Evolutionary conservation across 2,888 invertebrate genomes (phyloP), one percentile per base, ranked within the genome.

Genomic region (Automeris io): DNA sequence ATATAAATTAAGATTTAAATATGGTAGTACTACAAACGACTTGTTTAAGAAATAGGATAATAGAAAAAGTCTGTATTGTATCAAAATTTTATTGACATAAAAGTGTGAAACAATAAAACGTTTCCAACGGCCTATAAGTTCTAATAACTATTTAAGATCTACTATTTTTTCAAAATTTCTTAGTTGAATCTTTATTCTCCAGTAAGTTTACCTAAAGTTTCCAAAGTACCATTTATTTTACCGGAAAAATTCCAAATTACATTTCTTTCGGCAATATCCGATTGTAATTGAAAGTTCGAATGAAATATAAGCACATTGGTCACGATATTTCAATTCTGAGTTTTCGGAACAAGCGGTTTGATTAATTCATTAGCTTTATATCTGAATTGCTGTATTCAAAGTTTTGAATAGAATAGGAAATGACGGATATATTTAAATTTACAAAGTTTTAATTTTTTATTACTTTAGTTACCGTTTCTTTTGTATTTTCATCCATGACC

Each of bases 141-240:
- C 38, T 36, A 35, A 40, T 51, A 43, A 42, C 40, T 39, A 33
- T 42, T 33, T 47, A 52, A 50, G 47, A 37, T 49, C 51, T 37
- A 40, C 42, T 46, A 54, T 54, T 58, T 49, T 51, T 38, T 37
- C 18, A 32, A 42, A 41, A 57, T 55, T 62, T 56, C 49, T 47
- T 61, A 64, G 51, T 61, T 54, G 39, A 45, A 48, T 39, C 45
- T 40, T 45, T 51, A 49, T 52, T 45, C 48, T 46, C 45, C 54
- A 42, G 42, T 49, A 34, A 42, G 41, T 45, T 19, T 16, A 29
- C 41, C 44, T 43, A 46, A 62, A 67, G 54, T 66, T 57, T 46
- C 45, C 49, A 60, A 61, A 65, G 62, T 59, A 57, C 62, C 61
- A 67, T 67, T 62, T 57, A 61, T 62, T 56, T 47, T 46, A 47